Evolutionary conservation across 2,113 vertebrate genomes (phyloP), one percentile per base, ranked within the genome.

Genomic region (Oreochromis tanganicae): DNA sequence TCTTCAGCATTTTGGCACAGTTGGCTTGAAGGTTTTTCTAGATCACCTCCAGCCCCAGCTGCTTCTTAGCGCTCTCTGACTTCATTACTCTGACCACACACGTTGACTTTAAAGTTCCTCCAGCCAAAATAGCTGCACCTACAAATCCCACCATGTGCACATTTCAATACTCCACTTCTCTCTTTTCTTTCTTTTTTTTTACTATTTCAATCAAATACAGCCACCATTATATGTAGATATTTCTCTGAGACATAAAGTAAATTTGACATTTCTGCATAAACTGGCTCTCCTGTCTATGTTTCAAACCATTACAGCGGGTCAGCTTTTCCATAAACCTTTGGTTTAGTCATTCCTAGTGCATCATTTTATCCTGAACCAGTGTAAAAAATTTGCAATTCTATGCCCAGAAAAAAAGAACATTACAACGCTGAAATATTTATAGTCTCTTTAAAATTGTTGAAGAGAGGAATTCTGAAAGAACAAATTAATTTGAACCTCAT

Each of bases 391-490:
- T 91, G 83, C 87, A 89, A 84, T 92, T 93, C 82, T 52, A 41
- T 27, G 71, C 81, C 52, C 16, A 66, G 59, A 91, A 86, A 73
- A 73, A 86, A 87, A 85, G 82, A 93, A 87, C 3, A 91, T 89
- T 95, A 94, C 83, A 63, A 82, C 86, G 27, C 48, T 94, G 78
- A 93, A 94, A 95, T 94, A 95, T 94, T 94, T 91, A 94, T 91
- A 85, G 89, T 81, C 82, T 87, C 83, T 56, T 71, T 85, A 88
- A 93, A 93, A 92, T 81, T 81, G 68, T 87, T 81, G 66, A 87
- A 89, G 86, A 85, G 88, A 80, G 80, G 73, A 92, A 86, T 75
- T 90, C 81, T 90, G 71, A 87, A 86, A 84, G 80, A 86, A 85
- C 50, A 75, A 81, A 91, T 90, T 91, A 36, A 90, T 94, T 87